Base-by-base conservation (phyloP, 2,888 invertebrate genomes). In the Uropetala carovei region DNA sequence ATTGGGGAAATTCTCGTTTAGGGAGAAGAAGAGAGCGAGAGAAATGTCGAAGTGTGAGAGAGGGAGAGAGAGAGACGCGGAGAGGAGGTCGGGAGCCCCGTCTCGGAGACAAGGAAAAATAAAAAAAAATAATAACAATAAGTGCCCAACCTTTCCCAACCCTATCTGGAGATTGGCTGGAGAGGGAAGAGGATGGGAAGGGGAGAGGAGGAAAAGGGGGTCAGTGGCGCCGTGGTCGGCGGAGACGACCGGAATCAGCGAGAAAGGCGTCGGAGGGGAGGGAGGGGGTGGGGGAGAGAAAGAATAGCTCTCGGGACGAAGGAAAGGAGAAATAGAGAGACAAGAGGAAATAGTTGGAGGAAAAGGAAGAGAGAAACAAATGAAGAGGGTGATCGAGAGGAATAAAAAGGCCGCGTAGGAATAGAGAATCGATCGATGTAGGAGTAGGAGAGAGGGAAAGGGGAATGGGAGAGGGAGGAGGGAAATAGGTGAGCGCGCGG, bases 81-180 rank as follows among this genome's bases (percentile, higher is more conserved):
- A 64, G 43, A 27, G 83, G 43, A 27, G 83, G 83, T 18, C 18
- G n/a, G 75, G 75, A 27, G 56, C 10, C 56, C n/a, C 83, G 83
- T 57, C 83, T 43, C 56, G 83, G 83, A 83, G 83, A 83, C 83
- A 83, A 64, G 43, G 89, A 64, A 27, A 64, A 89, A 89, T 59
- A 64, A 64, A 89, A 89, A 89, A 68, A 64, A 64, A 89, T 68
- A 89, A 89, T 89, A 89, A 89, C 89, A 89, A 89, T 89, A 89
- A 64, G 64, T 89, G 43, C 89, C 89, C 89, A 89, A 89, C 89
- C 89, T 89, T 89, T 64, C 89, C 68, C 89, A 89, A 89, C 89
- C 64, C 89, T 64, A 64, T 68, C n/a, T 64, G 64, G 43, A 64
- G 89, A 89, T 86, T 86, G 86, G 86, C 64, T 43, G 83, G n/a